Base-by-base conservation (phyloP, 2,888 invertebrate species). In the Drosophila helvetica region DNA sequence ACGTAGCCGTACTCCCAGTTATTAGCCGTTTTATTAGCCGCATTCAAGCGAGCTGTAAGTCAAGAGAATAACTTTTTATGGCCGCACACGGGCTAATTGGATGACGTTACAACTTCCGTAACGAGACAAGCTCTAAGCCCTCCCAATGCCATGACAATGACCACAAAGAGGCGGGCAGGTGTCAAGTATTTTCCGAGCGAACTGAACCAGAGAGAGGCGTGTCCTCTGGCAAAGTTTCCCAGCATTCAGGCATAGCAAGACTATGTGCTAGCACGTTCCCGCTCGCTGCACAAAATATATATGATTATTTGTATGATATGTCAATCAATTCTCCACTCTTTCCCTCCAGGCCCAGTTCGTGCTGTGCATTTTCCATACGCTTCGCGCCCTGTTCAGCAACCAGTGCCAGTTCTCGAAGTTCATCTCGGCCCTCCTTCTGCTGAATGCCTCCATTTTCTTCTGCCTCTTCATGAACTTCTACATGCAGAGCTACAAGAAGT, bases 381-480 rank as follows among this genome's bases (percentile, higher is more conserved):
- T 83, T 42, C 89, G 92, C 46, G 92, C 92, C 18, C 88, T 92
- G 58, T 86, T 91, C 80, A 90, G 90, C 67, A 90, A 88, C 47
- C 91, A 91, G 74, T 92, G 92, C 70, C 90, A 91, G 74, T 92
- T 92, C 79, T 92, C 92, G 17, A 91, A 91, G 78, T 92, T 96
- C 81, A 95, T 97, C 67, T 96, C 96, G 2, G 93, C 94, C 2
- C 94, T 96, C 19, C 93, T 97, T 77, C 94, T 96, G 58, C 93
- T 97, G 10, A 97, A 97, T 91, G 96, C 97, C 7, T 93, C 95
- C 42, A 96, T 98, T 88, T 98, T 98, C 94, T 97, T 98, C 92
- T 94, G 94, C 17, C 94, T 98, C 65, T 98, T 98, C 93, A 95
- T 95, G 88, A 96, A 98, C 92, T 98, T 98, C 94, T 98, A 98